phyloP scores from a whole-genome alignment of 2,113 vertebrate species.

The Archocentrus centrarchus region DNA sequence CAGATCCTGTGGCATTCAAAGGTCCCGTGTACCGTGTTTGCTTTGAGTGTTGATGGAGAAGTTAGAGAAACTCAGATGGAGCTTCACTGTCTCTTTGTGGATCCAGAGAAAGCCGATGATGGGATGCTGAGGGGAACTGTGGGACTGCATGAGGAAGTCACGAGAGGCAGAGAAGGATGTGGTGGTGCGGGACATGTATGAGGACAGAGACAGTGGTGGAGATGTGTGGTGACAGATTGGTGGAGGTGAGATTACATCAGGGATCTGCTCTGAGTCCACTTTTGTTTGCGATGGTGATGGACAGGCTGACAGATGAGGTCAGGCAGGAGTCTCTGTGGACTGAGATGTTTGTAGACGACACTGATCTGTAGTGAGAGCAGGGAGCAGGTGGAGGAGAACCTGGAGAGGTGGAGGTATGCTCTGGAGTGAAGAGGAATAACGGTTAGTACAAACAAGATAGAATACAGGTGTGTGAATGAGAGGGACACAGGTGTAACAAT shows the following conservation, averaged over 20 bases:
- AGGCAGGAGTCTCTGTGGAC: too few relatives aligned
- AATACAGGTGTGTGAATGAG: too few relatives aligned
- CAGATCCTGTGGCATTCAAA: accelerated
- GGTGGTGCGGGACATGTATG: background rate
- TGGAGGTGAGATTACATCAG: background rate
- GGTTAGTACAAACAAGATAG: too few relatives aligned
- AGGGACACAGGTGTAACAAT: too few relatives aligned
- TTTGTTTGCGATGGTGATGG: too few relatives aligned
- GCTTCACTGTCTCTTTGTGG: background rate
- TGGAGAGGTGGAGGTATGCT: background rate
- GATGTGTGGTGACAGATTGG: background rate
- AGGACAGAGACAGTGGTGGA: background rate
- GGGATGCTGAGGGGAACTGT: background rate
- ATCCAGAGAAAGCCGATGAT: background rate
- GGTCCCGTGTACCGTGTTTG: background rate
- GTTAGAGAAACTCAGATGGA: background rate
- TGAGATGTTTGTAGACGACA: too few relatives aligned
- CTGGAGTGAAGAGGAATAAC: background rate
- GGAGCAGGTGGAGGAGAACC: background rate
- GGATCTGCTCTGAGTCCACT: too few relatives aligned
- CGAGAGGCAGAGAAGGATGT: background rate
- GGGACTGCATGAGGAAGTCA: background rate
- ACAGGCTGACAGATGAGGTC: too few relatives aligned
- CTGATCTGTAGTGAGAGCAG: background rate
- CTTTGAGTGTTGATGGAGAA: background rate